phyloP scores from a whole-genome alignment of 2,113 vertebrate species.

The Canis aureus region DNA sequence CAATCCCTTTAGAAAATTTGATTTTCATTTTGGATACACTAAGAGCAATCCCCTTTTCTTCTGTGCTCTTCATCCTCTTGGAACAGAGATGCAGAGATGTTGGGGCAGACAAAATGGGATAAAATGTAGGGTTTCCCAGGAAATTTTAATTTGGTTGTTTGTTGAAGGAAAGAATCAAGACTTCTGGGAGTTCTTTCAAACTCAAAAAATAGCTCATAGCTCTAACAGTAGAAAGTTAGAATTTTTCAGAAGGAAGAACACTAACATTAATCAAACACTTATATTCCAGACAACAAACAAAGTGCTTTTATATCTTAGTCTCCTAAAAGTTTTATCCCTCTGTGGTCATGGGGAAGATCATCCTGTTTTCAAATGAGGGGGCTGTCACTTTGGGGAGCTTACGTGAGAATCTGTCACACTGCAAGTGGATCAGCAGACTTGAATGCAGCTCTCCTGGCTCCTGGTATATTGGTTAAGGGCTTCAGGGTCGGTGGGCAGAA shows the following conservation, averaged over 20 bases:
- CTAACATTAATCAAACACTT: not conserved
- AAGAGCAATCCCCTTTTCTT: not conserved
- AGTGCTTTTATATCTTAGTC: not conserved
- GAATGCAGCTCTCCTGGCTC: not conserved
- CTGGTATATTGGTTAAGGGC: too few relatives aligned
- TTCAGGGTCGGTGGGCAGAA: not conserved
- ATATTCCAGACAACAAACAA: not conserved
- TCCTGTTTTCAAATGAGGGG: not conserved
- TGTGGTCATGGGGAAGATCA: not conserved
- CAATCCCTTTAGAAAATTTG: not conserved
- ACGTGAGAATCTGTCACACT: not conserved
- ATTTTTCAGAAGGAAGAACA: constrained; percentile 34
- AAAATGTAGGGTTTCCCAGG: not conserved
- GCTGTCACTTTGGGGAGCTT: not conserved
- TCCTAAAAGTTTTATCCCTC: not conserved
- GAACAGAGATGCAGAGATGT: not conserved
- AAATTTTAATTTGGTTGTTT: not conserved
- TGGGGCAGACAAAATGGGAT: not conserved
- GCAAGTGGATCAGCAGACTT: not conserved
- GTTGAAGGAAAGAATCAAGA: not conserved
- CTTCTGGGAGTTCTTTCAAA: not conserved
- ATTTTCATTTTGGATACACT: not conserved
- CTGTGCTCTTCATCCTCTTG: not conserved
- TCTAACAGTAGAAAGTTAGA: not conserved
- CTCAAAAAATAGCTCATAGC: not conserved